Base-by-base conservation (phyloP, 2,888 invertebrate species). In the Meiosimyza decipiens region DNA sequence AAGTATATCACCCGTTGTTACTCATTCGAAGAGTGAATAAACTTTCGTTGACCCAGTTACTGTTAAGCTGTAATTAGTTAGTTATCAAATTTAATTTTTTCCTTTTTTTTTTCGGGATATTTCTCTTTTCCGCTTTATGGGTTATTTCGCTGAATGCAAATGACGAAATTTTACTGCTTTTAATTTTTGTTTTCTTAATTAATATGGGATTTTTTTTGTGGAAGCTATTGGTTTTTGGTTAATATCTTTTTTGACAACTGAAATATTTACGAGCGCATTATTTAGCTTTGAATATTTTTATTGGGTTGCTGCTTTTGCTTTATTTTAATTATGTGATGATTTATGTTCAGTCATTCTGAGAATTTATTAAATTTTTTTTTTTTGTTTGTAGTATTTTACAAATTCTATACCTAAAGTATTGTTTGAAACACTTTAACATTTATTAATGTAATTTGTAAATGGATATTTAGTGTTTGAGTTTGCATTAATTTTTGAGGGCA, bases 21-120 rank as follows among this genome's bases (percentile, higher is more conserved):
- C 40, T 40, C 40, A 40, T 62, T 22, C 33, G 7, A 28, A 47
- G 55, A 62, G 69, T 69, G 51, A 60, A 69, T 51, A 69, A 60
- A 69, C 69, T 60, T 51, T 22, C 18, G 33, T 47, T 69, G 69
- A 69, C 69, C 69, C 51, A 69, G 22, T 50, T 62, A 47, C 6
- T 9, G 67, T 9, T 12, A 1, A 59, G 49, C 16, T 47, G 18
- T 33, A 60, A 69, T 69, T 60, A 60, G 51, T 69, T 52, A 51
- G 9, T 40, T 69, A 49, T 49, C 51, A 28, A 1, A 40, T 40
- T 40, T 40, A 40, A 40, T 40, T 6, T 40, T 40, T 7, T n/a
- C n/a, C n/a, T n/a, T 55, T 55, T 33, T 15, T 18, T 28, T 65
- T 65, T 51, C 15, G 33, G 28, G 12, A 11, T 60, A 18, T 69